A percentile compares a stretch with the other conserved stretches of the same genome.
Evolutionary conservation across 2,797 vertebrate species (phyloP).

Genomic region (Typhlichthys eigenmanni): DNA sequence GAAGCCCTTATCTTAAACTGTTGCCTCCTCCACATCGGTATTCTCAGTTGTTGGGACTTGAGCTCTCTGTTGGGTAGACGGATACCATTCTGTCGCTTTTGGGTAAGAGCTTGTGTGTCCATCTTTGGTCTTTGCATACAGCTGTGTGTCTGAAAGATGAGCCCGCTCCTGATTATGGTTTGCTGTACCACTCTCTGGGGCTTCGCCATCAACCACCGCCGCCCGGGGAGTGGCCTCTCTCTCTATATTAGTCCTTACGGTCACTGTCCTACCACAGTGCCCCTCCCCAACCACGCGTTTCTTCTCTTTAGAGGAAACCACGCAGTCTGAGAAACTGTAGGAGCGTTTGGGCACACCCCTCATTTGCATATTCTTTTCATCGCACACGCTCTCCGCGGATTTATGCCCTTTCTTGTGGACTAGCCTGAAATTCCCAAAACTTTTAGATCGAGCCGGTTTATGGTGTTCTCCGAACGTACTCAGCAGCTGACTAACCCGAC

Average conservation of each 20-base stretch:
- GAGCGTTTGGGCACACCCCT: conserved; percentile 71
- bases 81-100: conserved; percentile 25
- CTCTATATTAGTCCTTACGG: conserved; percentile 54
- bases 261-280: conserved; percentile 26
- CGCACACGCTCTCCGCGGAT: conserved; percentile 25
- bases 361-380: conserved; percentile 18
- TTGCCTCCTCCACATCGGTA: conserved; percentile 32
- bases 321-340: conserved; percentile 74
- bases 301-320: conserved; percentile 55
- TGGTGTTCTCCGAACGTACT: conserved; percentile 78
- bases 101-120: neutral
- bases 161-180: conserved; percentile 36
- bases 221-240: conserved; percentile 22
- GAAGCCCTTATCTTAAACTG: conserved; percentile 61
- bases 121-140: conserved; percentile 33
- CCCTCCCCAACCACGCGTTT: conserved; percentile 39
- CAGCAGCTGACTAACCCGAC: conserved; percentile 81
- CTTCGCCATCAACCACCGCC: conserved; percentile 1
- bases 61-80: conserved; percentile 16
- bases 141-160: conserved; percentile 38
- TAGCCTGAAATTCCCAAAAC: conserved; percentile 69
- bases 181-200: conserved; percentile 16
- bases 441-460: conserved; percentile 75
- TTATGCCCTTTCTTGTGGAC: conserved; percentile 46
- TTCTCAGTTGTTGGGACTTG: conserved; percentile 24